Evolutionary conservation across 2,888 invertebrate genomes (phyloP), one percentile per base, ranked within the genome.

Genomic region (Clusia tigrina): DNA sequence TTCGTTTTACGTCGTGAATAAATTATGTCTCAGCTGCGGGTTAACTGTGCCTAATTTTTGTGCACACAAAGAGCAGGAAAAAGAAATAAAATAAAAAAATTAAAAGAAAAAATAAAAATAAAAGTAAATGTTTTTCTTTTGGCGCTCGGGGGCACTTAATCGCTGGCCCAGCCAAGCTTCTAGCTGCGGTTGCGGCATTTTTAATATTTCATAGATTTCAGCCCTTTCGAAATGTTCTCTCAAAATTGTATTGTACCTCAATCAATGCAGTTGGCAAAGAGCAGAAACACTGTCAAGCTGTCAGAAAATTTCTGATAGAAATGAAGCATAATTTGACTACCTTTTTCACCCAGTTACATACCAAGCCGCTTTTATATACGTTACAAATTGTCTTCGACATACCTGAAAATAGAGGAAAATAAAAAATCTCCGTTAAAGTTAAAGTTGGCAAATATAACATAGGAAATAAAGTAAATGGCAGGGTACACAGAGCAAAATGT

Each of bases 21-120:
- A 59, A 59, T 38, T 22, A 59, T 59, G 58, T 37, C 53, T 59
- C 38, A 59, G 58, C 53, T 59, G 58, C 58, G 58, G 58, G 22
- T 51, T 25, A 32, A 37, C 51, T 48, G 25, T 18, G 10, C 9
- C 24, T 53, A 15, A 53, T 53, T 15, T 22, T 38, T 38, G 15
- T 54, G 5, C 54, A 2, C 18, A 32, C 32, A 6, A n/a, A n/a
- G 1, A 9, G n/a, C 17, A 46, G 20, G 17, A 52, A 52, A 52
- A 52, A 22, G 46, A 46, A 46, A 32, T 32, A 32, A 32, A 32
- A 32, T 12, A 32, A 32, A 32, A 32, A 32, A n/a, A n/a, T n/a
- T n/a, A n/a, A n/a, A n/a, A n/a, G n/a, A n/a, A n/a, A n/a, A n/a
- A n/a, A n/a, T n/a, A n/a, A n/a, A n/a, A n/a, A n/a, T n/a, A n/a